These are phyloP conservation scores for Typhlomys cinereus DNA, from an alignment of 2,113 vertebrate species.

Conservation along the genomic window DNA sequence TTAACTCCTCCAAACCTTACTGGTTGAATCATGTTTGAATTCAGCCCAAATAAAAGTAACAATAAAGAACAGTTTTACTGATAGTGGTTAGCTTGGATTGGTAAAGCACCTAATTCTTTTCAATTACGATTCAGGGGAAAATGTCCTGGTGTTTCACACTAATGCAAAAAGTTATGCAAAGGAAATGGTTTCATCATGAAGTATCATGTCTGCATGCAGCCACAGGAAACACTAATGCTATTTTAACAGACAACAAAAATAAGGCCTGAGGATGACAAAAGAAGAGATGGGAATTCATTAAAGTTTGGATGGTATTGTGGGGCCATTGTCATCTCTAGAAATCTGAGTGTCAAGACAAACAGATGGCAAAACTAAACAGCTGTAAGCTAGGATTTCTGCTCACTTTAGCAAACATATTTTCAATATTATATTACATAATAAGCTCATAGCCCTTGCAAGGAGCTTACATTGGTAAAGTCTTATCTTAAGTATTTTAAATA, in stretches of 20 bases:
- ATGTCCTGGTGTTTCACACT: not conserved
- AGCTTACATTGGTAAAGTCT: not conserved
- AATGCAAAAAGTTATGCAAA: not conserved
- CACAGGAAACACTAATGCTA: not conserved
- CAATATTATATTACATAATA: not conserved
- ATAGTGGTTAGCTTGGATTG: not conserved
- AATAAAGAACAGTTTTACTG: not conserved
- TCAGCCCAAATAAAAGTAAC: not conserved
- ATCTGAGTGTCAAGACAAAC: not conserved
- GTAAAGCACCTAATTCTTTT: not conserved
- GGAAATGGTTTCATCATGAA: not conserved
- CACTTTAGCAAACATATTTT: not conserved
- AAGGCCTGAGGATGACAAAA: not conserved
- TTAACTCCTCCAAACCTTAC: not conserved
- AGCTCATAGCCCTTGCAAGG: not conserved
- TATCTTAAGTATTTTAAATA: not conserved
- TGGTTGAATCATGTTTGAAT: not conserved
- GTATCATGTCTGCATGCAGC: not conserved
- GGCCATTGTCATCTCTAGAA: not conserved
- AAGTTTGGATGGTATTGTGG: not conserved
- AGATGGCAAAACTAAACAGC: not conserved
- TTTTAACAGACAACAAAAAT: not conserved
- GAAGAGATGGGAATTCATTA: not conserved
- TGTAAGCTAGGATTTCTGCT: not conserved
- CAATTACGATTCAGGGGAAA: not conserved